A percentile compares a stretch with the other conserved stretches of the same genome.
phyloP scores from a whole-genome alignment of 2,113 vertebrate genomes.

The Malurus alboscapulatus region DNA sequence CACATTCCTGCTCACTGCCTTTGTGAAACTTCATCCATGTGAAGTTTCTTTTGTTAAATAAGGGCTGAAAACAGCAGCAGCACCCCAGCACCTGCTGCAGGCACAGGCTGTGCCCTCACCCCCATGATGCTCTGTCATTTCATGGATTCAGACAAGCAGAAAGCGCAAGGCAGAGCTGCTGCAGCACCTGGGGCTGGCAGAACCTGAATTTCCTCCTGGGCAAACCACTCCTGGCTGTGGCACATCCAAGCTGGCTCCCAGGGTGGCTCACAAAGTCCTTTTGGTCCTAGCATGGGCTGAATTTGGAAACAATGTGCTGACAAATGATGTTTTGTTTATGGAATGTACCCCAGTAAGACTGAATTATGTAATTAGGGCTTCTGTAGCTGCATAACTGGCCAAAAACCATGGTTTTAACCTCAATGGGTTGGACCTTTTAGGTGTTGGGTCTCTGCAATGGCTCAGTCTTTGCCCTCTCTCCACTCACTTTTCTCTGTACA shows the following conservation, averaged over 20 bases:
- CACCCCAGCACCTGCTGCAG: neutral
- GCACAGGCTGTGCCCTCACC: rapidly evolving
- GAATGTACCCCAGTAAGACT: neutral
- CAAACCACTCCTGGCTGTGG: neutral
- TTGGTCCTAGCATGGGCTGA: neutral
- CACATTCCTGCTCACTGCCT: neutral
- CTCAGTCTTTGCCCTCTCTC: neutral
- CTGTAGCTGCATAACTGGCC: neutral
- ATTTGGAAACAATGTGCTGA: neutral
- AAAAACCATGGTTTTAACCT: neutral
- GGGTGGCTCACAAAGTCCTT: neutral
- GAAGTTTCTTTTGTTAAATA: neutral
- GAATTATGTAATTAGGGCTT: neutral
- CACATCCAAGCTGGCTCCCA: neutral
- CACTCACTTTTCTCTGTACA: neutral
- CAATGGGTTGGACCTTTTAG: rapidly evolving
- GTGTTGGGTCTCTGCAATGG: neutral
- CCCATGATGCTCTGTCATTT: neutral
- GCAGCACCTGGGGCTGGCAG: neutral
- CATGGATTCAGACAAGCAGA: neutral
- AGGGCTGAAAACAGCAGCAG: neutral
- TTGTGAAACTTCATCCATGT: neutral
- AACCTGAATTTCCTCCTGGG: neutral
- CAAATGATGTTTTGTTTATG: neutral
- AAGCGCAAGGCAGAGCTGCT: neutral